phyloP scores from a whole-genome alignment of 2,888 invertebrate genomes.

The Dolichomitus sp. region DNA sequence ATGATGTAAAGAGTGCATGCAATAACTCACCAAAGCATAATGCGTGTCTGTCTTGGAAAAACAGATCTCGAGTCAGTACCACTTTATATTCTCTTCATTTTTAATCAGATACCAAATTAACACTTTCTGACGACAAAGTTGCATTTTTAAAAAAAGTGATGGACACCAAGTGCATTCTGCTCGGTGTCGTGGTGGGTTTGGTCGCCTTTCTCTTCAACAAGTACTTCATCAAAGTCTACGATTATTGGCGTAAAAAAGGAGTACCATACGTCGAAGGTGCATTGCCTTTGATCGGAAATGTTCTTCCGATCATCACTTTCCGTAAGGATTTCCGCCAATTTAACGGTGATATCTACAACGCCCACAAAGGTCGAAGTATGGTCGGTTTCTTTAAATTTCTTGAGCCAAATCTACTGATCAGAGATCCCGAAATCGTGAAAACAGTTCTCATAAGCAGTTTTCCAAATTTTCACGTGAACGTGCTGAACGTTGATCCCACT shows the following conservation, averaged over 20 bases:
- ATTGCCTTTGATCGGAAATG: constrained; percentile 72
- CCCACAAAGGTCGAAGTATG: constrained; percentile 70
- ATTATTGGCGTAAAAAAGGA: constrained; percentile 70
- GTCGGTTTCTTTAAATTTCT: constrained; percentile 72
- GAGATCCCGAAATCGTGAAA: constrained; percentile 78
- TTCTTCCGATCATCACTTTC: constrained; percentile 49
- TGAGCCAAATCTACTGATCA: constrained; percentile 70
- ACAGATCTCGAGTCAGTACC: too few relatives aligned
- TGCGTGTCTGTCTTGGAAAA: too few relatives aligned
- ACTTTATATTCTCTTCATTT: background rate
- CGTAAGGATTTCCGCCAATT: constrained; percentile 48
- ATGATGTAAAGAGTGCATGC: too few relatives aligned
- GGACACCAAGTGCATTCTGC: constrained; percentile 36
- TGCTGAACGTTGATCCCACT: constrained; percentile 43
- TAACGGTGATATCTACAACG: constrained; percentile 65
- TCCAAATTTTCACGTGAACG: constrained; percentile 74
- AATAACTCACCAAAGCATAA: too few relatives aligned
- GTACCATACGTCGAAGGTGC: constrained; percentile 62
- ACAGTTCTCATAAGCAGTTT: constrained; percentile 75
- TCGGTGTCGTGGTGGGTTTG: background rate
- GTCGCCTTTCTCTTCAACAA: constrained; percentile 53
- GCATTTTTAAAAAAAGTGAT: background rate
- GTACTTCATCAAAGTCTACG: constrained; percentile 35
- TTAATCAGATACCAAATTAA: background rate
- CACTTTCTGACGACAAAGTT: background rate